A percentile compares a stretch with the other conserved stretches of the same genome.
phyloP scores from a whole-genome alignment of 2,888 invertebrate genomes.

The Cerceris rybyensis region DNA sequence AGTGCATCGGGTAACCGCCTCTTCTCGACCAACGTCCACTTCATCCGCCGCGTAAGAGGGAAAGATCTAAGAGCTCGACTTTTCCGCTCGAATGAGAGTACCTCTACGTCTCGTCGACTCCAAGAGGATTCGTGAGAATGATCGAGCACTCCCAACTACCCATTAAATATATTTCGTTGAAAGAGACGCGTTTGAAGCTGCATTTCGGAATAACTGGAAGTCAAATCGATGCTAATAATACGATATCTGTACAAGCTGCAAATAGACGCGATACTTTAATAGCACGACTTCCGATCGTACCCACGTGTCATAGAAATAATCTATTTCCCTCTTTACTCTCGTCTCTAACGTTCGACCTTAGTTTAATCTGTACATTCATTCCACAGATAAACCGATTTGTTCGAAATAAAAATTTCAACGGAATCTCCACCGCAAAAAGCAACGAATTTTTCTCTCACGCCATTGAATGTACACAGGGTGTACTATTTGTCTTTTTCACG shows the following conservation, averaged over 20 bases:
- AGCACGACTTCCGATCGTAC: not conserved
- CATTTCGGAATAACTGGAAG: constrained; percentile 54
- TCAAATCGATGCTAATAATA: constrained; percentile 53
- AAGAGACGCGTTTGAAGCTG: constrained; percentile 33
- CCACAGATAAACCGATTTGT: too few relatives aligned
- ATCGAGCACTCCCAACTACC: constrained; percentile 54
- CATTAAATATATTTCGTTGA: constrained; percentile 58
- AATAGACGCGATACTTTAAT: not conserved
- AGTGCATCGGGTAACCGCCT: constrained; percentile 57
- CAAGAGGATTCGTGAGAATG: constrained; percentile 60
- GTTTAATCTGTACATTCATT: too few relatives aligned
- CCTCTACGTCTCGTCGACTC: constrained; percentile 43
- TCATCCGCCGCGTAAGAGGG: constrained; percentile 52
- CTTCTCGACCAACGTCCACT: constrained; percentile 55
- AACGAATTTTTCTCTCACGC: too few relatives aligned
- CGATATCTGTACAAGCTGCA: constrained; percentile 14
- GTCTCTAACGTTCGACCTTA: too few relatives aligned
- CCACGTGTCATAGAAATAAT: too few relatives aligned
- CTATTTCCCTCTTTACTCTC: too few relatives aligned
- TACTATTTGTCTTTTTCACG: too few relatives aligned
- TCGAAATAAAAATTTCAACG: too few relatives aligned
- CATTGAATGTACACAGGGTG: too few relatives aligned
- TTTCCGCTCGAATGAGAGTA: constrained; percentile 50
- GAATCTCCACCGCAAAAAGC: too few relatives aligned
- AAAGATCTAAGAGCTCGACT: constrained; percentile 55